Conservation (phyloP, 2,888 invertebrate species). For the Leuctra nigra region DNA sequence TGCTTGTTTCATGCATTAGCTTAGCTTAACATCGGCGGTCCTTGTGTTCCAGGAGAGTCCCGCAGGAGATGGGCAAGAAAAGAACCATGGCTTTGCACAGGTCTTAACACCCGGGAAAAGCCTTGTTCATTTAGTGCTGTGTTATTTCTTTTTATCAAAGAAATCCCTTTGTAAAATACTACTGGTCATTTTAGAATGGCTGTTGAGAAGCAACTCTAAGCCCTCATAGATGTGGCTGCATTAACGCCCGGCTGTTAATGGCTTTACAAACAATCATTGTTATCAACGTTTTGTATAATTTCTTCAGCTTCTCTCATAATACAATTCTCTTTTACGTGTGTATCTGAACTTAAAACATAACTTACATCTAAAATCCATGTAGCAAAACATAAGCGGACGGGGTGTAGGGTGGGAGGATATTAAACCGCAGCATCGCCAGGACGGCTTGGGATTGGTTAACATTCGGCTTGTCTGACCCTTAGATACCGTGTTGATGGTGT, state of each 20-base stretch:
- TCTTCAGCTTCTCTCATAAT: constrained; percentile 9
- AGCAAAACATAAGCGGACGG: too few relatives aligned
- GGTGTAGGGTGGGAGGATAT: too few relatives aligned
- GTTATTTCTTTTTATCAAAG: constrained; percentile 18
- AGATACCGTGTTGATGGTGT: constrained; percentile 13
- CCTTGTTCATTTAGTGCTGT: constrained; percentile 14
- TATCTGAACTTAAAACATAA: constrained; percentile 2
- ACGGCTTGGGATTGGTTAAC: constrained; percentile 7
- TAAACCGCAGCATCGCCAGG: constrained; percentile 13
- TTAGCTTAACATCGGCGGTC: constrained; percentile 7
- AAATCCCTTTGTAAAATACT: constrained; percentile 12
- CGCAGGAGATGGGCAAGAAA: constrained; percentile 14
- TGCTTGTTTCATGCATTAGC: constrained; percentile 11
- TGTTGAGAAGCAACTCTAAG: not conserved
- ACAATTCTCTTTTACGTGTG: constrained; percentile 13
- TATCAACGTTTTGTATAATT: constrained; percentile 15
- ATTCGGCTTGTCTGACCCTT: constrained; percentile 9
- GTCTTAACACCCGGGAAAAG: constrained; percentile 9
- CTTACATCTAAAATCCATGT: constrained; percentile 13
- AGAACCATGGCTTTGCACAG: constrained; percentile 9
- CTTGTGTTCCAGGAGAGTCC: constrained; percentile 2
- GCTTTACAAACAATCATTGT: constrained; percentile 18
- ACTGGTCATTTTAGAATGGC: constrained; percentile 8
- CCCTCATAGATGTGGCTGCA: constrained; percentile 9
- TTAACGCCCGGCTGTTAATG: constrained; percentile 3